Base-by-base conservation (phyloP, 1,140 invertebrate species). In the Leptestheria dahalacensis region DNA sequence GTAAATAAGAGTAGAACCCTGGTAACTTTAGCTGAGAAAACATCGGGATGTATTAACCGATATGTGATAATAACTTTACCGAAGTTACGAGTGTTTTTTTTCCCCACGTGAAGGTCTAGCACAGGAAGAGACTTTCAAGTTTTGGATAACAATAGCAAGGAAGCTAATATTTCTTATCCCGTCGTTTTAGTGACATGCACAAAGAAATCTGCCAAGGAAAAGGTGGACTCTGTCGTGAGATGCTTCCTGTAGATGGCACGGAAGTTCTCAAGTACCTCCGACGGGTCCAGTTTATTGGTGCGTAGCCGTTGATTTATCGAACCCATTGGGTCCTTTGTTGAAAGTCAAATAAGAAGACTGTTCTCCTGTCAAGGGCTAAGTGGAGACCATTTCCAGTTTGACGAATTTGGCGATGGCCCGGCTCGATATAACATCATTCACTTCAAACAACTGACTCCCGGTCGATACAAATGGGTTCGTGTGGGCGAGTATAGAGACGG, bases 351-450 rank as follows among this genome's bases (percentile, higher is more conserved):
- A 18, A 49, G 18, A 20, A 18, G n/a, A 24, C 20, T 18, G 47
- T 49, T 59, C 15, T n/a, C 52, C 47, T 48, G 47, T 20, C 11
- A 61, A 78, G 91, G 89, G 68, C 73, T 95, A 12, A 91, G 85
- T 63, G 88, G 87, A 4, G 88, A 94, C 69, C 78, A 84, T 65
- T 96, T 97, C 71, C 82, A 83, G 62, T 97, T 96, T 71, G 86
- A 91, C 70, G 73, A 70, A 15, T 87, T 90, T 66, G 89, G 90
- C 1, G 92, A 97, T 67, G 92, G 91, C 0, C 91, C 92, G 0
- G 87, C 91, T 0, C 78, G 91, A 3, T 97, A 97, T 74, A 91
- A 93, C 66, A 94, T 96, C 60, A 84, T 96, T 50, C 92, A 96
- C 69, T 97, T 93, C 76, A 91, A 91, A 68, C 87, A 93, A 70